These are phyloP conservation scores for Brachionus sp. DNA, from an alignment of 1,140 invertebrate genomes.

Conservation along the genomic window DNA sequence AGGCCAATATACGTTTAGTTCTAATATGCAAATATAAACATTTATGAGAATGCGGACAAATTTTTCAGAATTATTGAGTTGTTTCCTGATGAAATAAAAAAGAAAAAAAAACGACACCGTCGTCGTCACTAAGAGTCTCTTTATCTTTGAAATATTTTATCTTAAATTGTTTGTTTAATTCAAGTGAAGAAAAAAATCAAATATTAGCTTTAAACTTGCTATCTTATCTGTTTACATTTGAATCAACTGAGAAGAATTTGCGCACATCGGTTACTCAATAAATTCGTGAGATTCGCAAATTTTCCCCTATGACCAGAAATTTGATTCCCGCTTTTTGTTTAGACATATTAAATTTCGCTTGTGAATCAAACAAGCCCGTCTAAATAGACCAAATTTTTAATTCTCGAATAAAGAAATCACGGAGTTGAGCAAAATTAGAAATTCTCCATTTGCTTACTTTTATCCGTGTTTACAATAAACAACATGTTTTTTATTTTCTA, in stretches of 20 bases:
- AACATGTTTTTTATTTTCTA: not conserved
- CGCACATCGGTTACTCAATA: not conserved
- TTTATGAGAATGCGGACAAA: conserved; percentile 11
- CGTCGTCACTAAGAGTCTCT: conserved; percentile 1
- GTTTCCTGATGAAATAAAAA: not conserved
- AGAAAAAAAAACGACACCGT: not conserved
- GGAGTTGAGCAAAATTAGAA: not conserved
- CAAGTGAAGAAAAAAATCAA: not conserved
- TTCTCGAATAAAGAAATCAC: not conserved
- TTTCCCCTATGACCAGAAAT: not conserved
- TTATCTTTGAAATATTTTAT: conserved; percentile 9
- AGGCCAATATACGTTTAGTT: not conserved
- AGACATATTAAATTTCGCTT: not conserved
- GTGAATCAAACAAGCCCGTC: not conserved
- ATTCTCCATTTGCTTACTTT: not conserved
- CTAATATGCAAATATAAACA: conserved; percentile 12
- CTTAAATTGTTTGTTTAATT: not conserved
- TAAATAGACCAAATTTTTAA: not conserved
- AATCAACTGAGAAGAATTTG: not conserved
- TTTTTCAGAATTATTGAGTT: not conserved
- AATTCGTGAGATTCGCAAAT: not conserved
- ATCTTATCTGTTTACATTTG: conserved; percentile 2
- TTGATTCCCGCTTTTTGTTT: not conserved
- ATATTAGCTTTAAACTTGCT: not conserved
- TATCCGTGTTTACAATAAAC: not conserved